Percentiles rank a stretch among this genome's conserved stretches.
phyloP scores from a whole-genome alignment of 2,797 vertebrate genomes.

The Phylloscopus collybita region DNA sequence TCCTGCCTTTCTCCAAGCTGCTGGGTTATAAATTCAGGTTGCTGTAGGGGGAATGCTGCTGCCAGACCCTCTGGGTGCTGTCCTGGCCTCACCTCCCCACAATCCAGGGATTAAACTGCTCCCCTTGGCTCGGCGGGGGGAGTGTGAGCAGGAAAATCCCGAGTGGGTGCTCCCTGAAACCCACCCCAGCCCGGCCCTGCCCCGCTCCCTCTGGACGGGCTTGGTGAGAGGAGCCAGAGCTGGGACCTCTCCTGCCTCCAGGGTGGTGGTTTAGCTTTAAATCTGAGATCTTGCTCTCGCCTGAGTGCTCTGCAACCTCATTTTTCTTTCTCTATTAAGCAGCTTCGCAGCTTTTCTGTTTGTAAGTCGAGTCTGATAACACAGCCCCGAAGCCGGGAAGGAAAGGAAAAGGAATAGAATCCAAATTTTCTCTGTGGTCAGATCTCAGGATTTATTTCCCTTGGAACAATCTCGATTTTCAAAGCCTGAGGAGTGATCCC shows the following conservation, averaged over 20 bases:
- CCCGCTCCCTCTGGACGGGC: neutral
- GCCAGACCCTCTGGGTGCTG: constrained; percentile 16
- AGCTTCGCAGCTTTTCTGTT: neutral
- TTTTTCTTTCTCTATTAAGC: neutral
- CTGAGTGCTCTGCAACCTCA: neutral
- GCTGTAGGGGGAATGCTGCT: neutral
- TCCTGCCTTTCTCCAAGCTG: neutral
- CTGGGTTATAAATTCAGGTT: neutral
- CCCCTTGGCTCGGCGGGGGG: neutral
- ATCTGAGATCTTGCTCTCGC: fast-evolving
- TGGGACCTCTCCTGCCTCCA: neutral
- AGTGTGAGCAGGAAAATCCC: neutral
- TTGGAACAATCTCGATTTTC: neutral
- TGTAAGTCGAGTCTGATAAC: neutral
- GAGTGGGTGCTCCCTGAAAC: neutral
- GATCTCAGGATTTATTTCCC: fast-evolving
- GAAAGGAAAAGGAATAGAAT: neutral
- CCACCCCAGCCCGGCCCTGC: neutral
- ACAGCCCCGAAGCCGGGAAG: neutral
- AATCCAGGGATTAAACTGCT: neutral
- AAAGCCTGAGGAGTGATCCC: neutral
- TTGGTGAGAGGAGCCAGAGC: neutral
- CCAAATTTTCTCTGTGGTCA: fast-evolving
- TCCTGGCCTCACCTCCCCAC: constrained; percentile 45
- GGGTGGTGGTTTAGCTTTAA: fast-evolving